Base-by-base conservation (phyloP, 1,140 invertebrate genomes). In the Limonius californicus region DNA sequence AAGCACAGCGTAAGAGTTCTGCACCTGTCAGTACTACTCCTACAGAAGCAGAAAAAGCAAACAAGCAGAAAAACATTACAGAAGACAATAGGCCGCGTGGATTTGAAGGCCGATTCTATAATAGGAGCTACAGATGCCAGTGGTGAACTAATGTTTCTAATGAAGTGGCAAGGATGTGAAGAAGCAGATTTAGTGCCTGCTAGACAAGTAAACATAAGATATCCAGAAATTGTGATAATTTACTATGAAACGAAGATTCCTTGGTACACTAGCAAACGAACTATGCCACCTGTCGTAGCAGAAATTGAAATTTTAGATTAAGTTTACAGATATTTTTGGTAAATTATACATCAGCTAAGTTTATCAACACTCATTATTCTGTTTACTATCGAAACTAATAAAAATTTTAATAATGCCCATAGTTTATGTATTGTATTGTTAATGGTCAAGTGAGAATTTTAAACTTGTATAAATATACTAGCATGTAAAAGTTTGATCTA, bases 91-190 rank as follows among this genome's bases (percentile, higher is more conserved):
- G 84, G 76, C 83, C 81, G 2, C 80, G 83, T 74, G 92, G 92
- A 20, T 89, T 95, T 74, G 88, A 90, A 88, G 63, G 88, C 92
- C 23, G 90, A 94, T 59, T 90, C 88, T 77, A 94, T n/a, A n/a
- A n/a, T n/a, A n/a, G n/a, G n/a, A n/a, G n/a, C n/a, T n/a, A n/a
- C n/a, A n/a, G n/a, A n/a, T 74, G 89, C 89, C 3, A 87, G 86
- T 72, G 92, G 92, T n/a, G 89, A 92, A 77, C 76, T 95, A 0
- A n/a, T n/a, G n/a, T n/a, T n/a, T n/a, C n/a, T n/a, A n/a, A n/a
- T n/a, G n/a, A n/a, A n/a, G n/a, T n/a, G 92, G 88, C 89, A 91
- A 81, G 88, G 89, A 63, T 88, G 86, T 57, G 86, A 90, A 71
- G 88, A 91, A 76, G 89, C 89, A 6, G 90, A 92, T 78, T 76